These are phyloP conservation scores for Montipora foliosa DNA, from an alignment of 64 coral and sea anemone genomes.

Conservation along the genomic window DNA sequence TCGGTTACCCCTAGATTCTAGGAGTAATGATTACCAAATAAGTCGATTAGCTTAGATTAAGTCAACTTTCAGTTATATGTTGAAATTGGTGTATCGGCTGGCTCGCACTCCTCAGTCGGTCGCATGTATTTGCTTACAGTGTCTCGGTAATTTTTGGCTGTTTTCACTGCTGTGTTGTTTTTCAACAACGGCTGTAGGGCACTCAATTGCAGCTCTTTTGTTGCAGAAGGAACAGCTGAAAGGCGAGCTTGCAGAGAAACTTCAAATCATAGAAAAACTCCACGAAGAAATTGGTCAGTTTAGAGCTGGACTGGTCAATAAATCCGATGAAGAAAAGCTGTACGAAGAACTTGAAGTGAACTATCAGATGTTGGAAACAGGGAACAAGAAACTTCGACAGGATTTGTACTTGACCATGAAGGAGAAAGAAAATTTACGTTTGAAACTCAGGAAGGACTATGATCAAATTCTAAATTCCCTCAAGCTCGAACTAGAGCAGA, in stretches of 20 bases:
- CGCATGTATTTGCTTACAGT: too few relatives aligned
- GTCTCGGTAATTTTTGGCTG: too few relatives aligned
- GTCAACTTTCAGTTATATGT: too few relatives aligned
- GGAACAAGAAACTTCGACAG: conserved; percentile 33
- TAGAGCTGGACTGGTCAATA: conserved; percentile 40
- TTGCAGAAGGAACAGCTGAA: conserved; percentile 42
- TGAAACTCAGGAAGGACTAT: conserved; percentile 87
- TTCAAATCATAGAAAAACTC: conserved; percentile 16
- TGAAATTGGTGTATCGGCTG: too few relatives aligned
- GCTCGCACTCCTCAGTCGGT: too few relatives aligned
- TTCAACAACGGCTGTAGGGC: too few relatives aligned
- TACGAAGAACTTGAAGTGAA: conserved; percentile 24
- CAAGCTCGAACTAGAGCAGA: conserved; percentile 77
- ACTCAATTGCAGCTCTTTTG: background rate
- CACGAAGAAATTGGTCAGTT: conserved; percentile 22
- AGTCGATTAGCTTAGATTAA: too few relatives aligned
- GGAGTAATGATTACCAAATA: too few relatives aligned
- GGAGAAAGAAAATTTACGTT: conserved; percentile 71
- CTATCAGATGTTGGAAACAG: conserved; percentile 32
- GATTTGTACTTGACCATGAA: conserved; percentile 62
- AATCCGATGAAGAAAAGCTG: conserved; percentile 38
- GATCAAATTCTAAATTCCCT: conserved; percentile 69
- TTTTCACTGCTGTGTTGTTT: too few relatives aligned
- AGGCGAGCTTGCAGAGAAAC: conserved; percentile 15
- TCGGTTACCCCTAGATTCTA: too few relatives aligned